Evolutionary conservation across 2,888 invertebrate species (phyloP).

Genomic region (Cybosia mesomella): DNA sequence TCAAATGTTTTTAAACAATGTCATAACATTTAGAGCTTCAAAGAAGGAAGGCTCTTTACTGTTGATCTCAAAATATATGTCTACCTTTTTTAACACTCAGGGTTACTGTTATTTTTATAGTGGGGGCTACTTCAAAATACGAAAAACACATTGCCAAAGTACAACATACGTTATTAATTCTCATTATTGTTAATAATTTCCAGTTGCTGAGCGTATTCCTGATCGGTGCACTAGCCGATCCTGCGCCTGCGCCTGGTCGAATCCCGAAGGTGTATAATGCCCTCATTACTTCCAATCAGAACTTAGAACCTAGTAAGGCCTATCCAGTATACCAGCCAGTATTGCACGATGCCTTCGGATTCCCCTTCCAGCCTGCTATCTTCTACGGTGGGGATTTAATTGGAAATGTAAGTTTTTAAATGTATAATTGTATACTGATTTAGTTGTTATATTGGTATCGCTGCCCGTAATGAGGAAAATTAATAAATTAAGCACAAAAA

Average conservation of each 20-base stretch:
- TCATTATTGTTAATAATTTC: constrained; percentile 21
- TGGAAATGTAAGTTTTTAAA: constrained; percentile 66
- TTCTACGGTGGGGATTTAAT: constrained; percentile 73
- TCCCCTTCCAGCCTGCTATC: constrained; percentile 72
- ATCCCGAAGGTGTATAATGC: constrained; percentile 93
- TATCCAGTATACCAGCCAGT: constrained; percentile 92
- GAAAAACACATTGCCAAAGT: background rate
- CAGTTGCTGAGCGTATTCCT: constrained; percentile 69
- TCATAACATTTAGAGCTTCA: too few relatives aligned
- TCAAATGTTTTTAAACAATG: too few relatives aligned
- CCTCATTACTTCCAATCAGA: constrained; percentile 92
- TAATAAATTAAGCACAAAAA: too few relatives aligned
- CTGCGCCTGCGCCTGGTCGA: constrained; percentile 85
- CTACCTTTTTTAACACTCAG: too few relatives aligned
- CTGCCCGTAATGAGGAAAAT: too few relatives aligned
- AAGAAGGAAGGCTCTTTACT: too few relatives aligned
- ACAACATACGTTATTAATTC: background rate
- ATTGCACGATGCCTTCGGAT: constrained; percentile 88
- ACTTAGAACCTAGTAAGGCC: constrained; percentile 91
- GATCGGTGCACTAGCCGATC: constrained; percentile 59
- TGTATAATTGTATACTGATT: background rate
- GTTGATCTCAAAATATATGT: too few relatives aligned
- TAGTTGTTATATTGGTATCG: too few relatives aligned
- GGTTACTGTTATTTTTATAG: too few relatives aligned
- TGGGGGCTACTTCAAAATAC: too few relatives aligned